Base-by-base conservation (phyloP, 2,888 invertebrate species). In the Epirrhoe alternata region DNA sequence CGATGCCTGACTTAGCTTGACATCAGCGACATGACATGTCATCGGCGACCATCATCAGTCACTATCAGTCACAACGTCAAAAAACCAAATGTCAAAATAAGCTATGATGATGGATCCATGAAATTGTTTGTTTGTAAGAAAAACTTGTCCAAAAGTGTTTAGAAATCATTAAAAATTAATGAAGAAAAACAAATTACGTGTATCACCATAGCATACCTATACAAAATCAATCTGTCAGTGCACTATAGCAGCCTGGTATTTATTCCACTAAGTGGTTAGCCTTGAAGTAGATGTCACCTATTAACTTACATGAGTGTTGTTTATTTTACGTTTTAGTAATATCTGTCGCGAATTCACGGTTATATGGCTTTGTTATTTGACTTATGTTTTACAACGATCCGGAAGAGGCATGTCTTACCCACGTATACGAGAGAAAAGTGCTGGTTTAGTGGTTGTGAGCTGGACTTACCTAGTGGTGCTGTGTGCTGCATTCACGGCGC, bases 261-360 rank as follows among this genome's bases (percentile, higher is more conserved):
- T 88, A 85, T 85, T 85, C 86, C 82, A 76, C 68, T 85, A 88
- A 90, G 89, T 92, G 86, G 93, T 92, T 93, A 93, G 93, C 93
- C 93, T 93, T 93, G 93, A 93, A 93, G 88, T 91, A 88, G 88
- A 91, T 93, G 92, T 92, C 93, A 93, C 86, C 85, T 90, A 88
- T 86, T 88, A 87, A 83, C 82, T 83, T 84, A 87, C 83, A 91
- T 89, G 88, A 92, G 91, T 91, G 89, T 92, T 93, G 91, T 93
- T 93, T 92, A 93, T 91, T 92, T 91, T 89, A 90, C 85, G 89
- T 87, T 92, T 90, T 92, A 92, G 90, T 86, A 81, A 82, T 86
- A 92, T 89, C 89, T 88, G 88, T 87, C 79, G 84, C 79, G 82
- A 86, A 88, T 89, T 88, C 78, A 88, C 85, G 88, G 87, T 92